Evolutionary conservation across 1,140 invertebrate species (phyloP).

Genomic region (Halictus rubicundus): DNA sequence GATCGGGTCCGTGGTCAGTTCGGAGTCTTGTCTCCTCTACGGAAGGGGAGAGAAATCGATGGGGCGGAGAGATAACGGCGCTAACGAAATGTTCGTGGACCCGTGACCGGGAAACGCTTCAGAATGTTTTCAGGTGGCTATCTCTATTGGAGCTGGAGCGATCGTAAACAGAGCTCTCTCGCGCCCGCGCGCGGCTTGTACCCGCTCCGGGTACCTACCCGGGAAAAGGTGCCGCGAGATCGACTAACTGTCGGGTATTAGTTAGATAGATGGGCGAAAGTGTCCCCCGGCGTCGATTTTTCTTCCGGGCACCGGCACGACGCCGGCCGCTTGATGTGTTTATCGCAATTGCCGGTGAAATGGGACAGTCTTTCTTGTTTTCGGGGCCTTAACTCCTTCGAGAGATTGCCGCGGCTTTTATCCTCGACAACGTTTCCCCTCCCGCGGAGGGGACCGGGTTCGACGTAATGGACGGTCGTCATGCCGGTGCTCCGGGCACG

Average conservation of each 20-base stretch:
- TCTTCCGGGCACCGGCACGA: neutral
- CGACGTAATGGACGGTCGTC: neutral
- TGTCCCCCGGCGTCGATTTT: neutral
- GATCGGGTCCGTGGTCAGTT: neutral
- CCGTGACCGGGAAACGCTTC: constrained; percentile 6
- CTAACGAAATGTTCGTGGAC: constrained; percentile 29
- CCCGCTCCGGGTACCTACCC: constrained; percentile 22
- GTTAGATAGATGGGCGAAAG: constrained; percentile 61
- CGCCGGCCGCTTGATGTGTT: neutral
- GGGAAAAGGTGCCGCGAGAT: constrained; percentile 48
- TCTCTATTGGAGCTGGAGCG: constrained; percentile 41
- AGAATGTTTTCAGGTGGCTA: constrained; percentile 21
- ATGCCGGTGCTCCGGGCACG: neutral
- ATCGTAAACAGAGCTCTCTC: constrained; percentile 50
- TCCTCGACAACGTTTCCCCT: neutral
- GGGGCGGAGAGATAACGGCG: constrained; percentile 48
- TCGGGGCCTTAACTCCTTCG: neutral
- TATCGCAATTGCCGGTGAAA: constrained; percentile 7
- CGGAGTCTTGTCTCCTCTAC: constrained; percentile 4
- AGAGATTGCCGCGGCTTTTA: neutral
- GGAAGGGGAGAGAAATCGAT: constrained; percentile 29
- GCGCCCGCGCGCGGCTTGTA: constrained; percentile 37
- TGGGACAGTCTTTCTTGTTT: neutral
- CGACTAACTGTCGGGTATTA: constrained; percentile 39
- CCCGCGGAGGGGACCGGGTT: constrained; percentile 4